Percentiles rank a stretch among this genome's conserved stretches.
phyloP scores from a whole-genome alignment of 2,113 vertebrate genomes.

The Loxodonta africana region DNA sequence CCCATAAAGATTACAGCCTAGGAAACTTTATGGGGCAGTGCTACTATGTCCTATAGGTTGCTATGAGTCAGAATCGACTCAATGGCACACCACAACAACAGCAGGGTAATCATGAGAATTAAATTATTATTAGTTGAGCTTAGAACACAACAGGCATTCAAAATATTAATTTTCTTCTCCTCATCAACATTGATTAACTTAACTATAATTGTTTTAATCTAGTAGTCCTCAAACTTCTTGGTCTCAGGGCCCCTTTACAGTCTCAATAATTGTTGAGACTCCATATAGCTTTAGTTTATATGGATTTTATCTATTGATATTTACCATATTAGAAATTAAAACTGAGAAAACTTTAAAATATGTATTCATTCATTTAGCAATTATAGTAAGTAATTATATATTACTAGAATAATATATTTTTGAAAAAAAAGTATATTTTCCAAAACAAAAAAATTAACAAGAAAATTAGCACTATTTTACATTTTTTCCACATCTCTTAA shows the following conservation, averaged over 20 bases:
- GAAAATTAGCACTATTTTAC: not conserved
- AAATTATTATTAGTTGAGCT: not conserved
- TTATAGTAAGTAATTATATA: not conserved
- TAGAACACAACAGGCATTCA: slow-evolving; percentile 36
- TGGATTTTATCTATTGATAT: not conserved
- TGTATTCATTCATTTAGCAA: slow-evolving; percentile 9
- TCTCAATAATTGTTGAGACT: slow-evolving; percentile 48
- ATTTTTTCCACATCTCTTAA: slow-evolving; percentile 40
- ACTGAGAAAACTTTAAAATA: not conserved
- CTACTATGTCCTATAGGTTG: not conserved
- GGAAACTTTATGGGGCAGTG: not conserved
- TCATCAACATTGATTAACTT: slow-evolving; percentile 7
- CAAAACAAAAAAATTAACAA: slow-evolving; percentile 55
- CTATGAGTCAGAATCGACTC: not conserved
- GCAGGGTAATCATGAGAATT: not conserved
- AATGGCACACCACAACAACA: not conserved
- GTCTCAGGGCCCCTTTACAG: not conserved
- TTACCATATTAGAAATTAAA: slow-evolving; percentile 43
- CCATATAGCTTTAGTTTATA: not conserved
- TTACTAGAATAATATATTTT: slow-evolving; percentile 18
- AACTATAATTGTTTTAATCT: slow-evolving; percentile 42
- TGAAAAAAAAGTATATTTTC: slow-evolving; percentile 12
- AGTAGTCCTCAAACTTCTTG: not conserved
- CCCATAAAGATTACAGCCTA: not conserved
- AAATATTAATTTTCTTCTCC: slow-evolving; percentile 37